These are phyloP conservation scores for Neodiprion lecontei DNA, from an alignment of 1,140 invertebrate genomes.

Conservation along the genomic window DNA sequence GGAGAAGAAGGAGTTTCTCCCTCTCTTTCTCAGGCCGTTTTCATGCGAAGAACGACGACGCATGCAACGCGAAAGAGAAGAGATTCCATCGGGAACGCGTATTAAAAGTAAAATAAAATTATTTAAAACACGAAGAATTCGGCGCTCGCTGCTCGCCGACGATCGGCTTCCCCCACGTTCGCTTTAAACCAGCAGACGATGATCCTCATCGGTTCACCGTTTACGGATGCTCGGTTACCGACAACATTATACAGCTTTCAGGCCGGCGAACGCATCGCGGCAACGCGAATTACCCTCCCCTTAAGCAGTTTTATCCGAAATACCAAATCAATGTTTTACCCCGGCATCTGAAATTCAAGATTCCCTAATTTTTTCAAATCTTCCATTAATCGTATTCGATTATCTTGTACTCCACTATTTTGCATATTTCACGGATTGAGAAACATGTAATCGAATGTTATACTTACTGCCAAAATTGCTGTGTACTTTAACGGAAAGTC, in stretches of 20 bases:
- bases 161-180: constrained; percentile 3
- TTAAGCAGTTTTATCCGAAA: too few species aligned
- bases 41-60: too few species aligned
- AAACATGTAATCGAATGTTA: too few species aligned
- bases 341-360: too few species aligned
- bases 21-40: constrained; percentile 10
- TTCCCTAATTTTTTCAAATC: too few species aligned
- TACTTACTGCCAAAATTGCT: too few species aligned
- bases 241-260: neutral
- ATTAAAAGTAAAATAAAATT: constrained; percentile 55
- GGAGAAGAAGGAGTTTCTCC: constrained; percentile 17
- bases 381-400: too few species aligned
- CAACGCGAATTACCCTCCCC: too few species aligned
- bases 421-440: too few species aligned
- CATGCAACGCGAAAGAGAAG: neutral
- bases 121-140: constrained; percentile 48
- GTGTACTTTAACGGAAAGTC: too few species aligned
- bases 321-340: too few species aligned
- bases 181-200: neutral
- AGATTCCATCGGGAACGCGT: constrained; percentile 24
- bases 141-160: constrained; percentile 14
- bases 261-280: neutral
- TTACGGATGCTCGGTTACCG: constrained; percentile 1
- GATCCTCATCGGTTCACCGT: neutral
- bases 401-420: too few species aligned